These are phyloP conservation scores for Chelon auratus DNA, from an alignment of 2,797 vertebrate genomes.

Conservation along the genomic window DNA sequence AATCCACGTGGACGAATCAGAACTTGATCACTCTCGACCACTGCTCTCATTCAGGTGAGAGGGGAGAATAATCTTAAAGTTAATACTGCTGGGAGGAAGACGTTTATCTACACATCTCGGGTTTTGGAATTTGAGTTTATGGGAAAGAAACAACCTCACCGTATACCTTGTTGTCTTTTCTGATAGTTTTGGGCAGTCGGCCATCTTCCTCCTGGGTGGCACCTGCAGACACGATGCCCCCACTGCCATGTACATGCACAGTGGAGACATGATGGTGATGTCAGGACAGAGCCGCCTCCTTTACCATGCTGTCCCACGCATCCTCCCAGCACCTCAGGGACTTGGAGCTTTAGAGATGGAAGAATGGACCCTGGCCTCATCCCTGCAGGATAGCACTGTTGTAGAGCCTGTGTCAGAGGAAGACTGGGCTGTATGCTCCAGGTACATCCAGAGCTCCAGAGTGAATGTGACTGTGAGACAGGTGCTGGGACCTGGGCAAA, in stretches of 20 bases:
- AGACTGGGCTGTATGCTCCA: conserved; percentile 91
- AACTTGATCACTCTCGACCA: conserved; percentile 91
- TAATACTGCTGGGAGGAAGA: too few species aligned
- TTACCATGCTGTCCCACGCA: conserved; percentile 94
- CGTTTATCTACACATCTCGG: too few species aligned
- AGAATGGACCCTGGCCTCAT: neutral
- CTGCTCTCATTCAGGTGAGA: conserved; percentile 92
- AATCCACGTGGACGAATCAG: conserved; percentile 94
- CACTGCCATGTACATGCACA: conserved; percentile 94
- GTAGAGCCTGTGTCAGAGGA: conserved; percentile 78
- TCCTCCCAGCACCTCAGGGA: conserved; percentile 82
- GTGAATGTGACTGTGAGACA: conserved; percentile 95
- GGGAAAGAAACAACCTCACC: neutral
- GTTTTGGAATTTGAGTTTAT: too few species aligned
- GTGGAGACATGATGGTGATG: conserved; percentile 97
- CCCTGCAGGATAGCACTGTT: conserved; percentile 35
- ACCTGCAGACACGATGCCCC: conserved; percentile 87
- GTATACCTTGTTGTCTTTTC: neutral
- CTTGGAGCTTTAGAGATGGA: conserved; percentile 64
- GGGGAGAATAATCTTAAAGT: neutral
- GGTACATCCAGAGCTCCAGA: conserved; percentile 89
- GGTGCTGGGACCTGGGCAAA: conserved; percentile 88
- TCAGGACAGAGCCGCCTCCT: conserved; percentile 93
- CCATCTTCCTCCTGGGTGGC: conserved; percentile 94
- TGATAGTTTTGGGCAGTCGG: conserved; percentile 93